Base-by-base conservation (phyloP, 2,888 invertebrate species). In the Trichogramma dendrolimi region DNA sequence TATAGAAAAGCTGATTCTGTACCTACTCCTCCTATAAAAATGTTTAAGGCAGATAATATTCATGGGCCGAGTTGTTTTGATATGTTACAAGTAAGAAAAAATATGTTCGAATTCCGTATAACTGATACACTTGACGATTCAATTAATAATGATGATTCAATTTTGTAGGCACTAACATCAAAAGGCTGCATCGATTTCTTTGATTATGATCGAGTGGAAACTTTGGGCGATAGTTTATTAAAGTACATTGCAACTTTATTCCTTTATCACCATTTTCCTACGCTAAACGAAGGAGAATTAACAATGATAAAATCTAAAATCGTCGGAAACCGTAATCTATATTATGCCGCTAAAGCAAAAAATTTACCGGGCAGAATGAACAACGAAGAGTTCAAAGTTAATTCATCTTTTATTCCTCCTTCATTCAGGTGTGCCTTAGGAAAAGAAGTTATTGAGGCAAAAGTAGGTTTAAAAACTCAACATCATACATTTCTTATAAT, bases 221-320 rank as follows among this genome's bases (percentile, higher is more conserved):
- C 92, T 0, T 83, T 96, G 4, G 96, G 96, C 0, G 96, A 96
- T 77, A 89, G 94, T 0, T 91, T 91, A 77, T 81, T 96, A 6
- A 96, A 96, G 80, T 89, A 88, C 70, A 86, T 89, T 2, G 83
- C 86, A 1, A 89, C 90, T 0, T 78, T 92, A 4, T 91, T 86
- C 75, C 80, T 94, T 27, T 90, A 85, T 73, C 84, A 87, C 68
- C 82, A 83, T 61, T 92, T 87, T 75, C 85, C 88, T 0, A 76
- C 78, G 0, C 83, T 85, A 49, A 86, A 88, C 70, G 95, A 96
- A 80, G 95, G 95, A 0, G 84, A 86, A 66, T 81, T 94, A 41
- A 92, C 92, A 0, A 82, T 84, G 61, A 80, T 93, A 10, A 89
- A 95, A 72, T 80, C 85, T 1, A 80, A 83, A 67, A 73, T 91